A percentile compares a stretch with the other conserved stretches of the same genome.
Conservation (phyloP, 2,888 invertebrate species). For the Diadegma fenestrale region DNA sequence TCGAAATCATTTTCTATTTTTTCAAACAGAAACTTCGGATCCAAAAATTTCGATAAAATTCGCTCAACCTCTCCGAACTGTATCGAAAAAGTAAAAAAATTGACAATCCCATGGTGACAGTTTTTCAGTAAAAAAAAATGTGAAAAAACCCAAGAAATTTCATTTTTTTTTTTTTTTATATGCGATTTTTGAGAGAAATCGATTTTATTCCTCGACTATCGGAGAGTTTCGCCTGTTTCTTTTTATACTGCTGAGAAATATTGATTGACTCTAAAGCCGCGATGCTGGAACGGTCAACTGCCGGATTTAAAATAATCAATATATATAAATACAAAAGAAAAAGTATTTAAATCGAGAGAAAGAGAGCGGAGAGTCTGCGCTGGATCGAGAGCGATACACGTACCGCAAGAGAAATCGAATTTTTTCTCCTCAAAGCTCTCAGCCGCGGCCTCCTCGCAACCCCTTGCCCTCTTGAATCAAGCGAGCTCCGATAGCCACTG, state of each 20-base stretch:
- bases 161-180: no score
- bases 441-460: not conserved
- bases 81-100: no score
- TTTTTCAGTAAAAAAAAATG: no score
- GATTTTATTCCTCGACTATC: no score
- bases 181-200: no score
- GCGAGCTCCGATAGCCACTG: not conserved
- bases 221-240: not conserved
- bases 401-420: constrained; percentile 53
- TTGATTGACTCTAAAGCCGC: not conserved
- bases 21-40: no score
- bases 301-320: not conserved
- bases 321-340: not conserved
- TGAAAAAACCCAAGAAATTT: no score
- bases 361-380: constrained; percentile 15
- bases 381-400: constrained; percentile 19
- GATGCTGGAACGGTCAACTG: not conserved
- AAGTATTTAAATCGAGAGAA: constrained; percentile 1
- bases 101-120: no score
- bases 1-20: no score
- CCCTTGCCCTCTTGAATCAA: not conserved
- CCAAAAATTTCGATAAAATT: no score
- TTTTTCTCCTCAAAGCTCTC: constrained; percentile 51
- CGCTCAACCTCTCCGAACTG: no score
- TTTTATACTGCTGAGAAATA: not conserved